Evolutionary conservation across 35 echinoderm and acorn worm species (phyloP), one percentile per base, ranked within the genome.

Genomic region (Ptychodera flava): DNA sequence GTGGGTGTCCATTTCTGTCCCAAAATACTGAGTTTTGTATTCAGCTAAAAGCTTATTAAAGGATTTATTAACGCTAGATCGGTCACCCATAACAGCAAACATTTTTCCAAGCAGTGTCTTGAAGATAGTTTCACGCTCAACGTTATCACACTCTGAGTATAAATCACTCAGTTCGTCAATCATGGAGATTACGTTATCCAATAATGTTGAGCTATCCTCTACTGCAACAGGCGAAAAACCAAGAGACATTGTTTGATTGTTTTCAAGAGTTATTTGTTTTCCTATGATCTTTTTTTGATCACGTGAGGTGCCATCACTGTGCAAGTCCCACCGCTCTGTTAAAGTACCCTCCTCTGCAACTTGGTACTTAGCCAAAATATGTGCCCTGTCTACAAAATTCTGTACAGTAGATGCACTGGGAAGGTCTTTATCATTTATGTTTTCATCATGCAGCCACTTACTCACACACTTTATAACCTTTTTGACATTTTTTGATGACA

Each of bases 301-400:
- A 29, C 88, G 35, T 28, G 53, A 84, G 28, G 88, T 90, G n/a
- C 88, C 88, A 90, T 90, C 88, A 35, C 88, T 81, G 37, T 90
- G 88, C 16, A 84, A 35, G 27, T 78, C 45, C 45, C 45, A 64
- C 6, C 22, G 45, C 22, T 64, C 22, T 6, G 6, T 64, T 12
- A 12, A 12, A 12, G 45, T 64, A 12, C 45, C 22, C 45, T 64
- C 45, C 45, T 64, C 45, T 64, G 45, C 45, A 64, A 64, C 45
- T 64, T 64, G 45, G 45, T 64, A 64, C 22, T 64, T 64, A 12
- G 45, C 45, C 22, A 64, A 64, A 64, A 22, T 64, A 22, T 64
- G 22, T 12, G 45, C 45, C 45, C 6, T 64, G 45, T 64, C 45
- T 64, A 64, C 45, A 64, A 12, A 64, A 64, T 64, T 64, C 22